Base-by-base conservation (phyloP, 1,140 invertebrate species). In the Macrobrachium nipponense region DNA sequence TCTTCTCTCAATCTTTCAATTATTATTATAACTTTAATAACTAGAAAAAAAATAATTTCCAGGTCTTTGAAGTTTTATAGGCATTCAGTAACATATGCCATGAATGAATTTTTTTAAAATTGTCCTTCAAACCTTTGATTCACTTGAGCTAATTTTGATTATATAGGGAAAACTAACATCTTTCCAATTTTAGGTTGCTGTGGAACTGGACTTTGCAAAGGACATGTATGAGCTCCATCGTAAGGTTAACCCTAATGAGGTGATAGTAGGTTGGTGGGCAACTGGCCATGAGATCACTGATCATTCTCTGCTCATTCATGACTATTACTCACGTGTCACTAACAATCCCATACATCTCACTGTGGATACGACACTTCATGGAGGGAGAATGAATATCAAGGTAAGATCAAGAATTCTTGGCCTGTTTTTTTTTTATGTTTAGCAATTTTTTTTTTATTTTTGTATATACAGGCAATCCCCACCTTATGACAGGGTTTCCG, bases 191-290 rank as follows among this genome's bases (percentile, higher is more conserved):
- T 94, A 98, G 93, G 97, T 99, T 8, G 97, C 98, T 91, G 96
- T 98, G 43, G 97, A 99, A 92, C 93, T 99, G 79, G 97, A 96
- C 90, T 98, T 98, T 93, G 97, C 98, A 0, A 95, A 96, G 93
- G 97, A 98, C 90, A 95, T 99, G 90, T 98, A 96, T 91, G 97
- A 99, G 89, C 92, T 99, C 27, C 98, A 99, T 91, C 94, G 95
- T 87, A 95, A 97, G 91, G 97, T 99, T 0, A 98, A 98, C 91
- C 93, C 96, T 3, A 94, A 94, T 81, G 97, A 99, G 93, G 95
- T 94, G 88, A 98, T 99, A 90, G 96, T 99, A 80, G 97, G 98
- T 23, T 99, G 98, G 98, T 99, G 96, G 96, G 98, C 97, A 1
- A 99, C 97, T 11, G 98, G 98, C 76, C 95, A 96, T 89, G 97